Conservation (phyloP, 2,113 vertebrate species). For the Oreochromis aureus region DNA sequence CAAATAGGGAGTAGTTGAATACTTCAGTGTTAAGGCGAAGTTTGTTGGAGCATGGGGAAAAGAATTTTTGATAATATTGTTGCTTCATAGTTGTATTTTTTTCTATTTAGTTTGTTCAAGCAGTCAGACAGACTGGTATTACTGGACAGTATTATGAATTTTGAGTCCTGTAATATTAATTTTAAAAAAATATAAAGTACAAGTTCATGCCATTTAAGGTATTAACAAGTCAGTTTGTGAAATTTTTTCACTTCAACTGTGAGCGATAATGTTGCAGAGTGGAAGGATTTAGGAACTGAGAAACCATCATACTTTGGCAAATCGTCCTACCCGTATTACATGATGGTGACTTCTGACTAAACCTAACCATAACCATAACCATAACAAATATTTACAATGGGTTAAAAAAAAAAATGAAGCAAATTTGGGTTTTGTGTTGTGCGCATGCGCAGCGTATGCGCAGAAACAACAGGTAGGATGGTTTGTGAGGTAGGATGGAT, state of each 20-base stretch:
- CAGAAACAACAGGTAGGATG: background rate
- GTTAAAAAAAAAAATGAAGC: background rate
- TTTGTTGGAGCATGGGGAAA: background rate
- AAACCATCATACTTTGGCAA: rapidly evolving
- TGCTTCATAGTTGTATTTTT: background rate
- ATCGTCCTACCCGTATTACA: background rate
- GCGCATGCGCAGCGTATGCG: background rate
- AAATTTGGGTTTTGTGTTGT: background rate
- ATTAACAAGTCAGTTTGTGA: background rate
- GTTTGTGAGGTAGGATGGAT: background rate
- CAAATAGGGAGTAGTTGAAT: background rate
- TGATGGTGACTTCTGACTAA: background rate
- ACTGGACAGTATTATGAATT: background rate
- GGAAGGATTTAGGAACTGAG: background rate
- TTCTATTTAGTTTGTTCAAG: background rate
- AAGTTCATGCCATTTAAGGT: background rate
- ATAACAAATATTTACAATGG: background rate
- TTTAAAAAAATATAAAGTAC: background rate
- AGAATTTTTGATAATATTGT: background rate
- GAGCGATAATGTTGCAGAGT: background rate
- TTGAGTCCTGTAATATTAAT: background rate
- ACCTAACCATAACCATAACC: background rate
- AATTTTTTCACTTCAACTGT: background rate
- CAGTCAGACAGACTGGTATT: background rate
- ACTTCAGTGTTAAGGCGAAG: background rate